Evolutionary conservation across 2,797 vertebrate species (phyloP).

Genomic region (Sebastolobus altivelis): DNA sequence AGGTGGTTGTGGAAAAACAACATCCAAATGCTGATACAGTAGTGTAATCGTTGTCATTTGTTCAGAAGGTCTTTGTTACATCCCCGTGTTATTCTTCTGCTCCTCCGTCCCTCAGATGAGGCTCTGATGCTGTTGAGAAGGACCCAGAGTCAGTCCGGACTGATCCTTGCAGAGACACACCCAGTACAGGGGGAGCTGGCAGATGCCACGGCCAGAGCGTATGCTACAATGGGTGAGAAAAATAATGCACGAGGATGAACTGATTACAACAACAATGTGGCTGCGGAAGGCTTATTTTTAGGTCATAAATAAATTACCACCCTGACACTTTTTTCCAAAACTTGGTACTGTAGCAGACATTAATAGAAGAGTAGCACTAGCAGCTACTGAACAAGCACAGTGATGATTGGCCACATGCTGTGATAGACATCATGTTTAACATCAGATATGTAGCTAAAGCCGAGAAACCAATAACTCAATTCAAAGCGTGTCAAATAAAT

Average conservation of each 20-base stretch:
- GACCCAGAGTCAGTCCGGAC: constrained; percentile 74
- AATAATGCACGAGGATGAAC: constrained; percentile 48
- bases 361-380: background rate
- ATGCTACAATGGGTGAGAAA: constrained; percentile 88
- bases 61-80: background rate
- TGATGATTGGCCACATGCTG: background rate
- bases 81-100: constrained; percentile 1
- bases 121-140: constrained; percentile 82
- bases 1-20: constrained; percentile 78
- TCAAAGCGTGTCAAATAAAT: constrained; percentile 8
- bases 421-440: background rate
- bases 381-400: background rate
- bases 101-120: constrained; percentile 75
- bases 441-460: background rate
- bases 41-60: background rate
- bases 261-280: background rate
- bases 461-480: background rate
- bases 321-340: background rate
- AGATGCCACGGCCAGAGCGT: constrained; percentile 89
- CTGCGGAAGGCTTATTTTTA: constrained; percentile 1
- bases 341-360: background rate
- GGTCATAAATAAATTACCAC: constrained; percentile 1
- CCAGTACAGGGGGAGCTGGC: constrained; percentile 88
- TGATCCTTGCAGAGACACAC: constrained; percentile 87
- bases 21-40: constrained; percentile 1